Conservation (phyloP, 2,797 vertebrate species). For the Brotula barbata region DNA sequence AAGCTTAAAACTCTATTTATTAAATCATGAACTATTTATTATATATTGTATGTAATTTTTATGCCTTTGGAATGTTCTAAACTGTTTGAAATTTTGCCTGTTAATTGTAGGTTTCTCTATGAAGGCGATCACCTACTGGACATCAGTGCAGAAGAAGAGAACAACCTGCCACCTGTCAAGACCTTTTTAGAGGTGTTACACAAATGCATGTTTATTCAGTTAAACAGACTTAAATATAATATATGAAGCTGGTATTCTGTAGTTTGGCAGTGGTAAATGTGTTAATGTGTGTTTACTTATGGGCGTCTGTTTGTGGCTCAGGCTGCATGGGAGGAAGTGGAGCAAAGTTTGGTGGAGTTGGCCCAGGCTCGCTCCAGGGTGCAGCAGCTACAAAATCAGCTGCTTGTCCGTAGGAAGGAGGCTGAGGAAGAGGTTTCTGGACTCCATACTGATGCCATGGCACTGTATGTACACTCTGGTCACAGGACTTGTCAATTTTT, state of each 20-base stretch:
- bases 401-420: slow-evolving; percentile 61
- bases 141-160: slow-evolving; percentile 64
- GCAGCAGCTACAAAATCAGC: slow-evolving; percentile 59
- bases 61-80: too few relatives aligned
- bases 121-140: slow-evolving; percentile 74
- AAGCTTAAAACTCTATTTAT: too few relatives aligned
- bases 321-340: slow-evolving; percentile 80
- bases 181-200: slow-evolving; percentile 76
- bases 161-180: slow-evolving; percentile 74
- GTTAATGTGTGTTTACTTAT: background rate
- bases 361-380: slow-evolving; percentile 64
- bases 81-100: too few relatives aligned
- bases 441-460: slow-evolving; percentile 47
- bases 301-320: slow-evolving; percentile 43
- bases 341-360: slow-evolving; percentile 72
- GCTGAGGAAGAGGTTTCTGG: slow-evolving; percentile 59
- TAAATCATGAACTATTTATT: too few relatives aligned
- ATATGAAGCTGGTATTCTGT: background rate
- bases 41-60: too few relatives aligned
- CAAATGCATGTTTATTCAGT: background rate
- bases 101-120: slow-evolving; percentile 71
- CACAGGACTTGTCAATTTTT: background rate
- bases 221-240: slow-evolving; percentile 8
- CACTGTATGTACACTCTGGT: slow-evolving; percentile 53
- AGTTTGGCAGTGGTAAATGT: background rate